Evolutionary conservation across 2,888 invertebrate genomes (phyloP).

Genomic region (Smittia sp.): DNA sequence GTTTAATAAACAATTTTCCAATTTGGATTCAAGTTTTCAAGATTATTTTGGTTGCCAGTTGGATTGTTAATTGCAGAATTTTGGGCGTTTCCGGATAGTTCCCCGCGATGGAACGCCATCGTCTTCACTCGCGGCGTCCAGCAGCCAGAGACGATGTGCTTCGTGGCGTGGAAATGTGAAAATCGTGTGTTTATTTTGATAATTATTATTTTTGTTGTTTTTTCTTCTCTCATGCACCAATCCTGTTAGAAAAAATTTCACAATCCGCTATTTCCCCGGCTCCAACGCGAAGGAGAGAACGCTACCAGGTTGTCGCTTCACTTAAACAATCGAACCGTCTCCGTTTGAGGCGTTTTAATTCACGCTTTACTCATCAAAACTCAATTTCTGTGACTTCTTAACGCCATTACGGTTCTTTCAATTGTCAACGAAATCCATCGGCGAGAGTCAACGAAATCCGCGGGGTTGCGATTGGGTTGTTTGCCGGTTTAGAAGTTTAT

Average conservation of each 20-base stretch:
- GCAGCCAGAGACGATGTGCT: neutral
- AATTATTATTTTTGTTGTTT: slow-evolving; percentile 40
- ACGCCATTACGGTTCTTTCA: slow-evolving; percentile 2
- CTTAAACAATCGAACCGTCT: neutral
- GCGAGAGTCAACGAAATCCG: no score
- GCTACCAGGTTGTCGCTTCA: neutral
- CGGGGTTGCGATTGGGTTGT: no score
- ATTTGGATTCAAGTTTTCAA: slow-evolving; percentile 14
- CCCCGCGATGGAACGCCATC: neutral
- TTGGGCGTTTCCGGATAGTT: slow-evolving; percentile 8
- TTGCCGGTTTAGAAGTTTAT: no score
- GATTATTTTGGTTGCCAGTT: slow-evolving; percentile 16
- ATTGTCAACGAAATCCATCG: no score
- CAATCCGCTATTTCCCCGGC: neutral
- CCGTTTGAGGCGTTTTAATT: neutral
- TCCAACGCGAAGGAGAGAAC: neutral
- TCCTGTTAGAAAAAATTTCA: slow-evolving; percentile 18
- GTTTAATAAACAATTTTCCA: slow-evolving; percentile 35
- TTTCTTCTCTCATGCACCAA: slow-evolving; percentile 18
- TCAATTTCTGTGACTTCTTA: neutral
- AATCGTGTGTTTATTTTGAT: slow-evolving; percentile 41
- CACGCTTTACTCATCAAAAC: slow-evolving; percentile 1
- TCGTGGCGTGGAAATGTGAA: slow-evolving; percentile 7
- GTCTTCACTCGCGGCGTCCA: neutral
- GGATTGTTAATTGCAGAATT: slow-evolving; percentile 17